Conservation (phyloP, 2,888 invertebrate species). For the Caenorhabditis drosophilae region DNA sequence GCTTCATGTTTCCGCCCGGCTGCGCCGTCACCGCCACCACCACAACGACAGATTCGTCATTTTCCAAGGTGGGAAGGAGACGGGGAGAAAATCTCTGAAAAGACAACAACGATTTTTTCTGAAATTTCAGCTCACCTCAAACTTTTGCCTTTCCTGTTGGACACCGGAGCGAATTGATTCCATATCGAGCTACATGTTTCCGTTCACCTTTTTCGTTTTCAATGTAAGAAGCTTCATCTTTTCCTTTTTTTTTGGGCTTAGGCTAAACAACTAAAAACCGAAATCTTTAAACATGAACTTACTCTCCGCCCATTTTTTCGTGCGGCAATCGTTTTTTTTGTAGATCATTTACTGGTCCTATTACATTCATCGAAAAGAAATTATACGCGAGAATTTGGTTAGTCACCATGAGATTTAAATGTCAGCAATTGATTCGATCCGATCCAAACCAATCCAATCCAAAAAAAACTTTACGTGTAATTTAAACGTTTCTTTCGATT, state of each 20-base stretch:
- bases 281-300: too few species aligned
- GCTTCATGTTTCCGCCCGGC: slow-evolving; percentile 63
- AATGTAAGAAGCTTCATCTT: slow-evolving; percentile 46
- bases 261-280: too few species aligned
- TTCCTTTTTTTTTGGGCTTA: not conserved
- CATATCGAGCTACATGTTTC: slow-evolving; percentile 63
- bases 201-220: slow-evolving; percentile 66
- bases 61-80: slow-evolving; percentile 1
- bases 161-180: slow-evolving; percentile 63
- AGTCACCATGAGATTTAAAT: too few species aligned
- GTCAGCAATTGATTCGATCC: too few species aligned
- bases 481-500: not conserved
- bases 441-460: not conserved
- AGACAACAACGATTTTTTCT: not conserved
- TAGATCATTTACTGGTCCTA: slow-evolving; percentile 67
- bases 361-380: slow-evolving; percentile 52
- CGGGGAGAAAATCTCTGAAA: not conserved
- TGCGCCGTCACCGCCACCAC: slow-evolving; percentile 19
- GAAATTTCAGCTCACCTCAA: too few species aligned
- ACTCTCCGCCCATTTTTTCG: slow-evolving; percentile 1
- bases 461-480: not conserved
- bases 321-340: slow-evolving; percentile 6
- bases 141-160: slow-evolving; percentile 47
- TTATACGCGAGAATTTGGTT: slow-evolving; percentile 34
- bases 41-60: not conserved